Evolutionary conservation across 2,113 vertebrate genomes (phyloP).

Genomic region (Sphyrna mokarran): DNA sequence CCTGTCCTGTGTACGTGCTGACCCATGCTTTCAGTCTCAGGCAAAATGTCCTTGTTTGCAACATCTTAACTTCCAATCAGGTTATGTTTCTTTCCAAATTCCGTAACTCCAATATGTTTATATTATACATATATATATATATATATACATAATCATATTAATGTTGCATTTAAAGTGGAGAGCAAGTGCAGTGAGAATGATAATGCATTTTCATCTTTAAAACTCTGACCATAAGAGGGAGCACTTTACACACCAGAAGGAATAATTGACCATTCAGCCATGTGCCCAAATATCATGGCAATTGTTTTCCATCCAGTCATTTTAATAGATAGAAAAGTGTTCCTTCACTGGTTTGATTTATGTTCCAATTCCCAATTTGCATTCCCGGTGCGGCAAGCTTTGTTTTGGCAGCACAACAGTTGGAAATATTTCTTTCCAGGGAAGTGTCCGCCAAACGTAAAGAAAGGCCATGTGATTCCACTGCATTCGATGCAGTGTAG

Average conservation of each 20-base stretch:
- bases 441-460: neutral
- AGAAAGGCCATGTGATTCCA: neutral
- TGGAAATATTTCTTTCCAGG: neutral
- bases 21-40: neutral
- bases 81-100: neutral
- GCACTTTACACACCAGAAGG: neutral
- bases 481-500: neutral
- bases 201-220: neutral
- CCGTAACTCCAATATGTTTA: neutral
- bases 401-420: neutral
- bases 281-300: neutral
- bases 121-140: neutral
- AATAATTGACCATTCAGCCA: neutral
- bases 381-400: neutral
- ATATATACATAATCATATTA: neutral
- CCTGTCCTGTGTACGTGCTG: neutral
- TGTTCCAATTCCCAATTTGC: neutral
- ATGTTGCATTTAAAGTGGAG: neutral
- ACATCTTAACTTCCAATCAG: neutral
- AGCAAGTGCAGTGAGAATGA: neutral
- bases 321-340: neutral
- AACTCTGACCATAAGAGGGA: neutral
- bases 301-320: neutral
- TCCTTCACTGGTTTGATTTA: neutral
- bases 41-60: neutral